phyloP scores from a whole-genome alignment of 1,140 invertebrate genomes.

The Lepidostoma basale region DNA sequence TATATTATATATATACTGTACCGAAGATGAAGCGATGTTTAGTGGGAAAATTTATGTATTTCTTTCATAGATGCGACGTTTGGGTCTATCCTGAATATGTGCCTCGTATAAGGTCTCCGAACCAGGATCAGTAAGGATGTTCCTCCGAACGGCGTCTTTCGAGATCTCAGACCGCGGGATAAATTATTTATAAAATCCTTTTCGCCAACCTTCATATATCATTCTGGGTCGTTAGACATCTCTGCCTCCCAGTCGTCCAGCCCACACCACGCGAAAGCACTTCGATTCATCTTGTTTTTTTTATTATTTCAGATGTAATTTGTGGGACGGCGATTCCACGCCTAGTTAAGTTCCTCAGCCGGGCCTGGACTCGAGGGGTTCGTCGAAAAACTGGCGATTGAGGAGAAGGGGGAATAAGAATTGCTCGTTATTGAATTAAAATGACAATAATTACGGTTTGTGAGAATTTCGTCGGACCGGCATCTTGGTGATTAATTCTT shows the following conservation, averaged over 20 bases:
- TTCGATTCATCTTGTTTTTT: constrained; percentile 22
- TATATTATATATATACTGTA: too few species aligned
- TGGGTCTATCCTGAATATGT: too few species aligned
- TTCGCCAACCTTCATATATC: constrained; percentile 20
- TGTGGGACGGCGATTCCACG: constrained; percentile 23
- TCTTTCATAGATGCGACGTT: too few species aligned
- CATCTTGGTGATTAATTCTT: too few species aligned
- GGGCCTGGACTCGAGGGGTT: background rate
- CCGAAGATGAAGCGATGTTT: too few species aligned
- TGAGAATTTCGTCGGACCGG: too few species aligned
- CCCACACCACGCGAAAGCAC: background rate
- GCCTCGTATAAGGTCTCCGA: too few species aligned
- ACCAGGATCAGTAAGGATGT: background rate
- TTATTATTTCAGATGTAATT: constrained; percentile 25
- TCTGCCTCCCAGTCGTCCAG: background rate
- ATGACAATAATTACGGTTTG: too few species aligned
- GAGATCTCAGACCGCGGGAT: constrained; percentile 8
- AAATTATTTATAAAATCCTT: constrained; percentile 31
- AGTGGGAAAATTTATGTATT: too few species aligned
- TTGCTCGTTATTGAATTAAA: background rate
- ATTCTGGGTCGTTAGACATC: constrained; percentile 26
- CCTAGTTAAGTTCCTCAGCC: constrained; percentile 12
- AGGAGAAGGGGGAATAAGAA: background rate
- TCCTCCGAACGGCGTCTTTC: background rate
- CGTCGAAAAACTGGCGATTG: background rate